These are phyloP conservation scores for Bedellia somnulentella DNA, from an alignment of 2,888 invertebrate genomes.

Conservation along the genomic window DNA sequence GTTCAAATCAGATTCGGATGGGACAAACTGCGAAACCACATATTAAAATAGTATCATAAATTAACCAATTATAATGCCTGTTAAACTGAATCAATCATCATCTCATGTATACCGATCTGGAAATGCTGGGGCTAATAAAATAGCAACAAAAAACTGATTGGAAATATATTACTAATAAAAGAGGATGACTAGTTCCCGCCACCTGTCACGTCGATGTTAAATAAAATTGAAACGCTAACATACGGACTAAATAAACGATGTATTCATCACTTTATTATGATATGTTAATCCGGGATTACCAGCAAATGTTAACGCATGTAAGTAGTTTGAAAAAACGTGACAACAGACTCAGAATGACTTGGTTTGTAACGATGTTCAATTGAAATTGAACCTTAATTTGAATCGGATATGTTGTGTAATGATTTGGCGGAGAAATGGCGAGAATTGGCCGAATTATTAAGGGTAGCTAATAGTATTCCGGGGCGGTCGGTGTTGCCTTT, in stretches of 20 bases:
- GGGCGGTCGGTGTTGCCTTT: conserved; percentile 59
- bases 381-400: conserved; percentile 19
- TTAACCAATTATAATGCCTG: no score
- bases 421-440: conserved; percentile 15
- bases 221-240: conserved; percentile 38
- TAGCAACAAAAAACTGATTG: no score
- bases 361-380: conserved; percentile 11
- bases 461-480: conserved; percentile 61
- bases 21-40: no score
- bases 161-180: conserved; percentile 27
- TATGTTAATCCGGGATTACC: conserved; percentile 60
- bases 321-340: conserved; percentile 42
- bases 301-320: conserved; percentile 62
- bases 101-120: no score
- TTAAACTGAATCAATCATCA: no score
- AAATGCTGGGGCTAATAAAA: no score
- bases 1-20: no score
- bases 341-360: conserved; percentile 15
- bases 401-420: conserved; percentile 21
- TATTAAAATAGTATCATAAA: no score
- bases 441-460: conserved; percentile 48
- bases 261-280: conserved; percentile 60
- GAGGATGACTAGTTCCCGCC: conserved; percentile 37
- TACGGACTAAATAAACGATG: conserved; percentile 52
- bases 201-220: conserved; percentile 39